Evolutionary conservation across 2,888 invertebrate species (phyloP), one percentile per base, ranked within the genome.

Genomic region (Cecidostiba fungosa): DNA sequence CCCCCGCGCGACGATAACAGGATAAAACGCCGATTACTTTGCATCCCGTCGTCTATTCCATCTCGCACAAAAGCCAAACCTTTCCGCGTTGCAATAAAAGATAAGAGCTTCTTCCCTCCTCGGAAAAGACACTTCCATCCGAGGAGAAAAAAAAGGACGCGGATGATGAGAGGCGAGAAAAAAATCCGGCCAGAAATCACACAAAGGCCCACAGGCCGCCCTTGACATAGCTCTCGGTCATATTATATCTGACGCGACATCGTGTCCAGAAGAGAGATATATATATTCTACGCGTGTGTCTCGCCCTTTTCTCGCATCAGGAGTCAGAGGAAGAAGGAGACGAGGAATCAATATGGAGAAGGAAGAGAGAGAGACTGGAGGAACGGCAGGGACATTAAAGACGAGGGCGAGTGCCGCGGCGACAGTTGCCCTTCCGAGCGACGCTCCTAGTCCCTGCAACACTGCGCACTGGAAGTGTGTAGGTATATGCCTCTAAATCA

Each of bases 391-490:
- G 32, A 79, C 26, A 62, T 72, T 72, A 72, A 72, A 43, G 72
- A 72, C 72, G 72, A 72, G 72, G 29, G 72, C 43, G 72, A 66
- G 8, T 29, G 29, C 26, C 26, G 29, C 69, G 77, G 62, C 66
- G 77, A 81, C 43, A 74, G 81, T 74, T 82, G 81, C 74, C 74
- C 74, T 82, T 74, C 81, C 74, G 47, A 59, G 81, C 74, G 74
- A 47, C 74, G 81, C 62, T 62, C 74, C 72, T 39, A 12, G 29
- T 14, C 59, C 54, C 59, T 59, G 23, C 26, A 39, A 1, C 23
- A n/a, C 43, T 36, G 26, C 62, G n/a, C 47, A 3, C 26, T 12
- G 19, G n/a, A 14, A 26, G 47, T 16, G 19, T 59, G 8, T 23
- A 23, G 0, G 6, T n/a, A n/a, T n/a, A n/a, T n/a, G n/a, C n/a